These are phyloP conservation scores for Ophioninae sp. DNA, from an alignment of 2,888 invertebrate genomes.

Conservation along the genomic window DNA sequence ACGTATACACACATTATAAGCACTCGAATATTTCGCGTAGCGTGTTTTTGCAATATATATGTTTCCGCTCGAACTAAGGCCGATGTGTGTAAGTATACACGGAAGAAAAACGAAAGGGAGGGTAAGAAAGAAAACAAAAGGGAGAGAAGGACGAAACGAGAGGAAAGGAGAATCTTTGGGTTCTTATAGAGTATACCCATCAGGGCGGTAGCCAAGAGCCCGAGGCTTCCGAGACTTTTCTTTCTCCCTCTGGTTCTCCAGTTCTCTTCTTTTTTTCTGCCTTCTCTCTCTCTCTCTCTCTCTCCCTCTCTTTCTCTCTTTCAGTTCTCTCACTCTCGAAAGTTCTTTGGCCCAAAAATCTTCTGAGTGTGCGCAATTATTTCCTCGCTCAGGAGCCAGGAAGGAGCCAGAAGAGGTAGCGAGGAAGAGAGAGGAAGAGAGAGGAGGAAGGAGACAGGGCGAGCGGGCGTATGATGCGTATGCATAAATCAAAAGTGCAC, in stretches of 20 bases:
- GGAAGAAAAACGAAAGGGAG: slow-evolving; percentile 23
- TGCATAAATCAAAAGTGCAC: slow-evolving; percentile 53
- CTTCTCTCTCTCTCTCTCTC: neutral
- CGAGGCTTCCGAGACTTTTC: slow-evolving; percentile 37
- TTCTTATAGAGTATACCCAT: slow-evolving; percentile 39
- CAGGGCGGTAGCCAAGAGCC: slow-evolving; percentile 57
- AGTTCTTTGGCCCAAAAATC: slow-evolving; percentile 59
- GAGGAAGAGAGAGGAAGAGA: neutral
- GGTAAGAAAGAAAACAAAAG: neutral
- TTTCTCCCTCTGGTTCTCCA: neutral
- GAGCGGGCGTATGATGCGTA: slow-evolving; percentile 25
- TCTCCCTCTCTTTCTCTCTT: neutral
- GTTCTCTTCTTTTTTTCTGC: neutral
- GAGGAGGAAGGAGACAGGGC: neutral
- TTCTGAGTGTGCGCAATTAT: slow-evolving; percentile 55
- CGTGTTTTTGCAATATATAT: neutral
- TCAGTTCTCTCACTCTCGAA: slow-evolving; percentile 39
- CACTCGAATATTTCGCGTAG: slow-evolving; percentile 39
- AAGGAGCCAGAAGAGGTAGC: neutral
- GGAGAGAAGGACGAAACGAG: slow-evolving; percentile 3
- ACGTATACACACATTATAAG: neutral
- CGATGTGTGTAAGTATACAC: slow-evolving; percentile 27
- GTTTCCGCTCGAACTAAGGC: slow-evolving; percentile 5
- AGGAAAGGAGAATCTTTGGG: slow-evolving; percentile 37
- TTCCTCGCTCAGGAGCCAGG: slow-evolving; percentile 37